Base-by-base conservation (phyloP, 2,113 vertebrate species). In the Bos taurus region DNA sequence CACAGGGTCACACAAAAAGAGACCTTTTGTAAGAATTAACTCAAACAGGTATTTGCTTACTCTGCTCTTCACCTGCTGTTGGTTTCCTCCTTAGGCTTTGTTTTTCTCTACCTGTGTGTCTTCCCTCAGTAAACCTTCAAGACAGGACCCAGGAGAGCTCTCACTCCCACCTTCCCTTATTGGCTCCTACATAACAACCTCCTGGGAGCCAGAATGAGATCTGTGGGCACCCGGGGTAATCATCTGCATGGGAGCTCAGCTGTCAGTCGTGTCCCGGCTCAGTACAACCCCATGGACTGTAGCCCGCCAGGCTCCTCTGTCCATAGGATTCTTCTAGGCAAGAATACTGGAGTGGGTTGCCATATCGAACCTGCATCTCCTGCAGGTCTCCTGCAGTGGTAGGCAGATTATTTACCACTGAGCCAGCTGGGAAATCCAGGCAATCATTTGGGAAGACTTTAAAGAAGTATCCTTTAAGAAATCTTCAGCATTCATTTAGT, bases 21-120 rank as follows among this genome's bases (percentile, higher is more conserved):
- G 14, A 64, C 46, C 5, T 17, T 90, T 96, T 84, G 54, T 59
- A 54, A 96, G 94, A 97, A 97, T 94, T 77, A 94, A 92, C 86
- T 94, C 83, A 89, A 96, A 97, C 43, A 56, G 71, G 7, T 21
- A 57, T 23, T 90, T 85, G 57, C 82, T 87, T 56, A 40, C 90
- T 71, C 64, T 33, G 62, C 57, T 28, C 6, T n/a, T 77, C 30
- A 23, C 84, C 82, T 30, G 86, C 81, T 4, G 36, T 13, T 33
- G 1, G 25, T 89, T 48, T 67, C 17, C 4, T 52, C 80, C 43
- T 60, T 10, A 1, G 2, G 3, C 92, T 77, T 57, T 43, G 25
- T 46, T 93, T 48, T 6, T 4, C 6, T 10, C 50, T 30, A 14
- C 7, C 46, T 5, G 4, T 3, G 7, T 54, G 7, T 8, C 19